Percentiles rank a stretch among this genome's conserved stretches.
phyloP scores from a whole-genome alignment of 23 tunicate species.

The Corella eumyota region DNA sequence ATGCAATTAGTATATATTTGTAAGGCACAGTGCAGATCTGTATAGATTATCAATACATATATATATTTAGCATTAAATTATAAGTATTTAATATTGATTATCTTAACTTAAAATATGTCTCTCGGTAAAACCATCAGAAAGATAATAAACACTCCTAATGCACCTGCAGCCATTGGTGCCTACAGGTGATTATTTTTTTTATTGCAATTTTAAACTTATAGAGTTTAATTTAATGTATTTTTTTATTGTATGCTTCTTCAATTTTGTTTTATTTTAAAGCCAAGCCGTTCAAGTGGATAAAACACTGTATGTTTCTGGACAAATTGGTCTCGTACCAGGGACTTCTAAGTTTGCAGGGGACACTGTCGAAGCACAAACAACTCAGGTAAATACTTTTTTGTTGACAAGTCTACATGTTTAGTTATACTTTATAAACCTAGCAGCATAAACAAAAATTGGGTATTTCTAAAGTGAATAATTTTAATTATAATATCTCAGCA shows the following conservation, averaged over 20 bases:
- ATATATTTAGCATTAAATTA: too few species aligned
- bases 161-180: conserved; percentile 87
- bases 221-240: neutral
- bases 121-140: conserved; percentile 19
- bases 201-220: neutral
- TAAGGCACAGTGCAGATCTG: too few species aligned
- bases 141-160: conserved; percentile 43
- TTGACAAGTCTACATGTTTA: too few species aligned
- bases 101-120: conserved; percentile 12
- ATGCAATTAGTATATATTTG: too few species aligned
- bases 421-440: too few species aligned
- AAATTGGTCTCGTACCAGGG: conserved; percentile 60
- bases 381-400: conserved; percentile 38
- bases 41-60: too few species aligned
- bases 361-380: conserved; percentile 73
- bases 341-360: conserved; percentile 57
- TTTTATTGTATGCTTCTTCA: neutral
- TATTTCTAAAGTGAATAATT: too few species aligned
- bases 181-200: conserved; percentile 31
- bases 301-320: conserved; percentile 92
- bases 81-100: too few species aligned
- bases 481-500: too few species aligned
- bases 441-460: too few species aligned
- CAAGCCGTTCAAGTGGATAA: conserved; percentile 86
- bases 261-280: conserved; percentile 7